Percentiles rank a stretch among this genome's conserved stretches.
These are phyloP conservation scores for Gnathonemus echidnorhynchus DNA, from an alignment of 2,113 vertebrate genomes.

Conservation along the genomic window DNA sequence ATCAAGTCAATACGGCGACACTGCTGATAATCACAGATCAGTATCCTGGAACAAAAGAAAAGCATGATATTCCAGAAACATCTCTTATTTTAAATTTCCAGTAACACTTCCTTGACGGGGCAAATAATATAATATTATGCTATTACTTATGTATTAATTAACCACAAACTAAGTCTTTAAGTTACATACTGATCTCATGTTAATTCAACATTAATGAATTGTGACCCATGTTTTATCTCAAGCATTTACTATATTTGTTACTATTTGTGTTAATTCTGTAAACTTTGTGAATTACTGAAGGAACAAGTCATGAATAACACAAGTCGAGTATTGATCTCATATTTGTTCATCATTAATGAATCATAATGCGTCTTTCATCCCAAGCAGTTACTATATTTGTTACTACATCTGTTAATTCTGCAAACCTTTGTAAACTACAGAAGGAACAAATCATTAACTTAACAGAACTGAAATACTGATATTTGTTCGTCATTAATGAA, in stretches of 20 bases:
- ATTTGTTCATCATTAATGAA: too few relatives aligned
- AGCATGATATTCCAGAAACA: constrained; percentile 28
- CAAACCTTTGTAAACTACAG: not conserved
- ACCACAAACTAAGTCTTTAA: not conserved
- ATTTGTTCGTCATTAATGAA: not conserved
- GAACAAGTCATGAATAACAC: too few relatives aligned
- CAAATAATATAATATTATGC: not conserved
- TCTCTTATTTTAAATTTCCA: not conserved
- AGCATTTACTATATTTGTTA: not conserved
- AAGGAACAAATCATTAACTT: not conserved
- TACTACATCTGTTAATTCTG: too few relatives aligned
- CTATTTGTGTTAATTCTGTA: not conserved
- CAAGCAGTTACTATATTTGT: too few relatives aligned
- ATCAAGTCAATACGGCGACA: constrained; percentile 32
- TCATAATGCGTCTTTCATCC: too few relatives aligned
- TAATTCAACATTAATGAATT: not conserved
- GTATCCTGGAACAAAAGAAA: constrained; percentile 59
- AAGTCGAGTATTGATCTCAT: too few relatives aligned
- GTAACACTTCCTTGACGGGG: not conserved
- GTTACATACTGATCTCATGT: not conserved
- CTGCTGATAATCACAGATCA: constrained; percentile 39
- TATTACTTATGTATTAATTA: not conserved
- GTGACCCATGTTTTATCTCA: not conserved
- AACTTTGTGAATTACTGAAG: not conserved
- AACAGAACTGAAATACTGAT: not conserved